These are phyloP conservation scores for Salminus brasiliensis DNA, from an alignment of 2,113 vertebrate genomes.

Conservation along the genomic window DNA sequence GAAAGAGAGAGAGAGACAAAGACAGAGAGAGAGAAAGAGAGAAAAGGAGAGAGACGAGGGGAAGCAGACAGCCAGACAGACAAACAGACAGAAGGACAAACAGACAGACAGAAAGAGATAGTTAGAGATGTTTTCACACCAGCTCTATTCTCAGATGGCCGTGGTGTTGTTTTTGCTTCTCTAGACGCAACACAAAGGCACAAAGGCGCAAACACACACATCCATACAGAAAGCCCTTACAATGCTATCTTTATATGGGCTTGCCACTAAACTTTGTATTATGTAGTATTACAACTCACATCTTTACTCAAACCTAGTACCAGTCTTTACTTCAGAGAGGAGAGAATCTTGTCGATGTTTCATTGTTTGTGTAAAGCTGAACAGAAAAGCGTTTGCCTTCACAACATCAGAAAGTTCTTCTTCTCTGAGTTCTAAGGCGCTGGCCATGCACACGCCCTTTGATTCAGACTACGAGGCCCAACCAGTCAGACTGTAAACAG, in stretches of 20 bases:
- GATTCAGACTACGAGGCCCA: background rate
- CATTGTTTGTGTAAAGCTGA: background rate
- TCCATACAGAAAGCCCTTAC: background rate
- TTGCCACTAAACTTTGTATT: background rate
- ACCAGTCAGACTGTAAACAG: background rate
- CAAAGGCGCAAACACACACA: conserved; percentile 9
- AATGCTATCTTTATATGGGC: background rate
- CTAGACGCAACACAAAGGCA: background rate
- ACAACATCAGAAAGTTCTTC: background rate
- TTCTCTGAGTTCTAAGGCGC: background rate
- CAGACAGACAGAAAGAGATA: conserved; percentile 32
- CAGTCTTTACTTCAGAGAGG: too few species aligned
- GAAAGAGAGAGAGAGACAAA: conserved; percentile 20
- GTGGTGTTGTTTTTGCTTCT: background rate
- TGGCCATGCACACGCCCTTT: background rate
- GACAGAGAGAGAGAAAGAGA: conserved; percentile 19
- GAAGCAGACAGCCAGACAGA: conserved; percentile 20
- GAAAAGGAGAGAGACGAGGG: conserved; percentile 23
- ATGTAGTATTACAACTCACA: background rate
- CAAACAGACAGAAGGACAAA: background rate
- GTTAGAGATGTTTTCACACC: conserved; percentile 24
- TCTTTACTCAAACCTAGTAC: background rate
- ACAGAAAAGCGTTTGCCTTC: background rate
- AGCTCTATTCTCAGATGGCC: conserved; percentile 31
- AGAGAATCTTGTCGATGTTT: background rate